A percentile compares a stretch with the other conserved stretches of the same genome.
Conservation (phyloP, 1,140 invertebrate species). For the Eriocheir sinensis region DNA sequence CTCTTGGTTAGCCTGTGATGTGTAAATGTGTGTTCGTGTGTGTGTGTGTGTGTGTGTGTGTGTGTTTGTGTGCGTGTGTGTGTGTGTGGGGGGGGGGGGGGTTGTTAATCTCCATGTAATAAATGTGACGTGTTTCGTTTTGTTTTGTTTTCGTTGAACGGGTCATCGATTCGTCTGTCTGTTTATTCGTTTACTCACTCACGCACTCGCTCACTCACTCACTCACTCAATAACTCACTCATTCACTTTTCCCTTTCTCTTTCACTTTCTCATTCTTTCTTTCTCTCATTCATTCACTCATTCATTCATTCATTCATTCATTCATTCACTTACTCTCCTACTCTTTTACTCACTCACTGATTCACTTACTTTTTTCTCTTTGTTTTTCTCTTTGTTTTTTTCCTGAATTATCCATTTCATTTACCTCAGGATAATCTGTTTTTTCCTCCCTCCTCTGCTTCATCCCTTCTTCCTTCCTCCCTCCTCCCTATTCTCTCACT, state of each 20-base stretch:
- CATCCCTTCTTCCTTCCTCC: not conserved
- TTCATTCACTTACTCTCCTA: too few species aligned
- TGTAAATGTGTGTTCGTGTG: conserved; percentile 44
- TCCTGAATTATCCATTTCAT: too few species aligned
- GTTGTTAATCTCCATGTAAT: conserved; percentile 5
- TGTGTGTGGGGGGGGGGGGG: conserved; percentile 34
- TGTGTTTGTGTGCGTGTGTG: conserved; percentile 64
- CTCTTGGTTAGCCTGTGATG: not conserved
- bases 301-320: too few species aligned
- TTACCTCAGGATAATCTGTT: not conserved
- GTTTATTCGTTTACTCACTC: not conserved
- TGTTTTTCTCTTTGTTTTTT: not conserved
- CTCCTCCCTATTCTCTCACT: not conserved
- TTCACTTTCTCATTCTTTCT: too few species aligned
- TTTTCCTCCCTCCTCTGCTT: not conserved
- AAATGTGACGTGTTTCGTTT: too few species aligned
- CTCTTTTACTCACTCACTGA: too few species aligned
- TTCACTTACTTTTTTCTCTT: not conserved
- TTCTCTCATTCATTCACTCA: too few species aligned
- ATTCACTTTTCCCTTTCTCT: not conserved
- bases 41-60: conserved; percentile 59
- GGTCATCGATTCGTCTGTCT: not conserved
- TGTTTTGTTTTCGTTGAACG: not conserved
- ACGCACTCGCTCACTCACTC: not conserved
- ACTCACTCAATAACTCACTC: not conserved